These are phyloP conservation scores for Pleuronectes platessa DNA, from an alignment of 2,113 vertebrate species.

Conservation along the genomic window DNA sequence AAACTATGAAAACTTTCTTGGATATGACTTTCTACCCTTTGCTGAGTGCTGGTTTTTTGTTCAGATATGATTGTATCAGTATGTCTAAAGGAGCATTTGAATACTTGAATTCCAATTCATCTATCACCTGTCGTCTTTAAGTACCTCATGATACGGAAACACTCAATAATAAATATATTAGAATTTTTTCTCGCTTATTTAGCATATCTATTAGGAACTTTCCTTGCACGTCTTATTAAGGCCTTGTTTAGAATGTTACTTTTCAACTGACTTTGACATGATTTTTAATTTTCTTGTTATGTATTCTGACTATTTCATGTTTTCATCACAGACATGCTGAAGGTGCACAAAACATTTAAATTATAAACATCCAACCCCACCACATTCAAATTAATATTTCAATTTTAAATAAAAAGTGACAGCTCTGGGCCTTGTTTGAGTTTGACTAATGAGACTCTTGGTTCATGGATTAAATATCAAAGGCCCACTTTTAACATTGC, in stretches of 20 bases:
- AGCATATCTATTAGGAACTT: neutral
- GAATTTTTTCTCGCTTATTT: neutral
- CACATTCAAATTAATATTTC: too few species aligned
- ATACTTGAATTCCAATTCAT: conserved; percentile 17
- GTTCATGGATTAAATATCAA: neutral
- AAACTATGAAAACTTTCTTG: neutral
- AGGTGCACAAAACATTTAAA: too few species aligned
- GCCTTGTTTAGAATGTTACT: neutral
- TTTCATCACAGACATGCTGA: too few species aligned
- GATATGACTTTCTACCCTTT: neutral
- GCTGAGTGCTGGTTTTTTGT: neutral
- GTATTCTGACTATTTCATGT: too few species aligned
- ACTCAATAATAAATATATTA: neutral
- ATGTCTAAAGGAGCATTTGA: neutral
- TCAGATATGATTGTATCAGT: conserved; percentile 2
- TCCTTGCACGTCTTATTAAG: conserved; percentile 6
- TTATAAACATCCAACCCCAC: too few species aligned
- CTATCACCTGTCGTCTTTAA: neutral
- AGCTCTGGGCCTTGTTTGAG: neutral
- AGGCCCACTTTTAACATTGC: neutral
- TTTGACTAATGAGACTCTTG: neutral
- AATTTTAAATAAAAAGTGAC: too few species aligned
- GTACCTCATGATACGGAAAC: neutral
- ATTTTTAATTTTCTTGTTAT: too few species aligned
- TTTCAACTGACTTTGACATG: too few species aligned